These are phyloP conservation scores for Heliopora coerulea DNA, from an alignment of 92 coral and sea anemone species.

Conservation along the genomic window DNA sequence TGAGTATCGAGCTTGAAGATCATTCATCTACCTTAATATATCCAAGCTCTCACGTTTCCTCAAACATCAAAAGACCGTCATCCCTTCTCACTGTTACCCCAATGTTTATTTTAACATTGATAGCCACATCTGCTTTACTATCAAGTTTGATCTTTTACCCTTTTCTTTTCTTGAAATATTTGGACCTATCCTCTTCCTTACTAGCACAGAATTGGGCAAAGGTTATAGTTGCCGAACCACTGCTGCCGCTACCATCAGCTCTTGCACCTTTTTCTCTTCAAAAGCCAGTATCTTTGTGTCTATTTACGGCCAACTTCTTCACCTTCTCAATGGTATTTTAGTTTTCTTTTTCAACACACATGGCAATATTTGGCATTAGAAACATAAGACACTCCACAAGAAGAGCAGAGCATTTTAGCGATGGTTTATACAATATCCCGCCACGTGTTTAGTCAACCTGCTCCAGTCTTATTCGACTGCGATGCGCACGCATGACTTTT, in stretches of 20 bases:
- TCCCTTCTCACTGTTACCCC: conserved; percentile 40
- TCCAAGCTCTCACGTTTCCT: no score
- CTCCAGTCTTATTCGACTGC: no score
- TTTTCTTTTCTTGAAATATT: conserved; percentile 4
- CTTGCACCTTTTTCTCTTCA: no score
- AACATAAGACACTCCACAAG: conserved; percentile 27
- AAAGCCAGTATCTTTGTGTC: no score
- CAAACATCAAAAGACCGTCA: conserved; percentile 54
- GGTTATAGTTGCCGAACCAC: no score
- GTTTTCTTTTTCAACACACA: conserved; percentile 27
- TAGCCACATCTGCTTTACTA: not conserved
- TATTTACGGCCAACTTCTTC: no score
- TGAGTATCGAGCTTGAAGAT: no score
- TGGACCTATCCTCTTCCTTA: not conserved
- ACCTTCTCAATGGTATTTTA: no score
- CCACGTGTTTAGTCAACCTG: not conserved
- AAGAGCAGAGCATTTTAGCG: conserved; percentile 47
- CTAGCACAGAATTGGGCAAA: no score
- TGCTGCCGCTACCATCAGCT: no score
- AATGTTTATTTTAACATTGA: conserved; percentile 18
- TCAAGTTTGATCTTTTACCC: conserved; percentile 4
- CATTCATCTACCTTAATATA: no score
- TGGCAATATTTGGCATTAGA: conserved; percentile 36
- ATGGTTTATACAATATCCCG: not conserved
- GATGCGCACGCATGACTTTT: no score